These are phyloP conservation scores for Laticauda colubrina DNA, from an alignment of 2,113 vertebrate genomes.

Conservation along the genomic window DNA sequence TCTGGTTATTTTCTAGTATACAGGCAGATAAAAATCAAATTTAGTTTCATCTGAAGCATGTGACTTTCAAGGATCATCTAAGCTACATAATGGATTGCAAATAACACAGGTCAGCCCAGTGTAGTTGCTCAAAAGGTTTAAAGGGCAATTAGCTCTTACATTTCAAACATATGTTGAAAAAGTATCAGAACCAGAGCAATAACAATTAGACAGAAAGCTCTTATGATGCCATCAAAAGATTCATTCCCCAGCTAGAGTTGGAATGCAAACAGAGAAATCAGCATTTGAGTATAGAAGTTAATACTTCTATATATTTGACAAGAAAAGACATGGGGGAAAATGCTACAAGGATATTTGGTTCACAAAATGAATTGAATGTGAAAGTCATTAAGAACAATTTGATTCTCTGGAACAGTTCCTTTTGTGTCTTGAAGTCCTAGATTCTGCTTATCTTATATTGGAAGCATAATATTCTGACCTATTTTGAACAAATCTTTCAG, in stretches of 20 bases:
- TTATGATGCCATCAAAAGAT: neutral
- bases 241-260: neutral
- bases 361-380: neutral
- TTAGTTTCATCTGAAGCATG: neutral
- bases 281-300: neutral
- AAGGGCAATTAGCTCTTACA: neutral
- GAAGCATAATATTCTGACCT: slow-evolving; percentile 9
- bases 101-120: neutral
- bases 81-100: neutral
- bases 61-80: neutral
- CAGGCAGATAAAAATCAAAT: neutral
- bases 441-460: neutral
- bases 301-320: neutral
- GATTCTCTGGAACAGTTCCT: neutral
- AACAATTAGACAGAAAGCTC: neutral
- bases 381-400: neutral
- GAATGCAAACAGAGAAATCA: neutral
- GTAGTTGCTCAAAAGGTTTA: neutral
- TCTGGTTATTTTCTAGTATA: neutral
- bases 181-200: neutral
- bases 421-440: neutral
- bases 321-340: neutral
- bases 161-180: neutral
- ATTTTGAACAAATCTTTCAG: neutral
- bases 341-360: neutral